phyloP scores from a whole-genome alignment of 2,888 invertebrate genomes.

The Sphinx pinastri region DNA sequence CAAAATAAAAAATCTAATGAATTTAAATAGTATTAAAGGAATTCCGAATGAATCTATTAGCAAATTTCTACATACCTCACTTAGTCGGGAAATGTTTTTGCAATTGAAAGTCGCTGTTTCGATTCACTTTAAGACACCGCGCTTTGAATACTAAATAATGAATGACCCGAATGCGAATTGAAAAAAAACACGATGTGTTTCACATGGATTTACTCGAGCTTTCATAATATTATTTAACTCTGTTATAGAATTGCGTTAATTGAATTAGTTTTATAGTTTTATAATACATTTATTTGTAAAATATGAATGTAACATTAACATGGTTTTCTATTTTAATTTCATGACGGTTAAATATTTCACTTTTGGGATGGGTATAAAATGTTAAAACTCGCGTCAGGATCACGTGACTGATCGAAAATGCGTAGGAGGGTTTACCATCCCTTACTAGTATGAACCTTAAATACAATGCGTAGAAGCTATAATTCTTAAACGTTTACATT shows the following conservation, averaged over 20 bases:
- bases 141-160: conserved; percentile 64
- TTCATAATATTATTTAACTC: background rate
- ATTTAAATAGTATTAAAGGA: background rate
- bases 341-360: no score
- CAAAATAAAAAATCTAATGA: background rate
- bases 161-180: conserved; percentile 63
- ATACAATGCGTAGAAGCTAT: no score
- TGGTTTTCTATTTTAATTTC: no score
- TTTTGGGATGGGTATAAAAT: no score
- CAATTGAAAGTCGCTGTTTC: conserved; percentile 57
- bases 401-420: no score
- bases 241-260: background rate
- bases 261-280: no score
- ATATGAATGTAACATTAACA: no score
- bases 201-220: conserved; percentile 3
- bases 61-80: conserved; percentile 11
- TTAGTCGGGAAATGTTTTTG: conserved; percentile 28
- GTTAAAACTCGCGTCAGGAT: no score
- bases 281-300: background rate
- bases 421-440: no score
- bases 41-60: conserved; percentile 2
- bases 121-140: conserved; percentile 52
- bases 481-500: no score
- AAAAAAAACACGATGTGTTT: conserved; percentile 25
- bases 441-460: no score